Percentiles rank a stretch among this genome's conserved stretches.
Conservation (phyloP, 2,113 vertebrate genomes). For the Pachypanchax playfairii region DNA sequence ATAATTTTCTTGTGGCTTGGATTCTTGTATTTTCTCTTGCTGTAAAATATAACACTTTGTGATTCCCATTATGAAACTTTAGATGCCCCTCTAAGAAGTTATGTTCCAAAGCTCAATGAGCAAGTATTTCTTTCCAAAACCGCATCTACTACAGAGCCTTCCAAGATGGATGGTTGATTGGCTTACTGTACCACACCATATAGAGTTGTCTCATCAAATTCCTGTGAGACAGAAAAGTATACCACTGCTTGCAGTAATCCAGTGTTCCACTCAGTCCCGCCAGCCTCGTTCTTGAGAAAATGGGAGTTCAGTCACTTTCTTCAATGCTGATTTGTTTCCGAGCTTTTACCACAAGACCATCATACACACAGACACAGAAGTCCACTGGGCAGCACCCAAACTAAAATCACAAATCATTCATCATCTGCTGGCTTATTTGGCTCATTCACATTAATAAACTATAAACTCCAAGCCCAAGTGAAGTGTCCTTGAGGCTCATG, state of each 20-base stretch:
- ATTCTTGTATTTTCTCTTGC: constrained; percentile 63
- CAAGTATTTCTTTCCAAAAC: constrained; percentile 65
- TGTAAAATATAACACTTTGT: constrained; percentile 56
- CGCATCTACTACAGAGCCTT: constrained; percentile 55
- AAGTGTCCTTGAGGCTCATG: constrained; percentile 64
- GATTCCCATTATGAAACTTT: constrained; percentile 69
- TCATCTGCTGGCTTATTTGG: constrained; percentile 61
- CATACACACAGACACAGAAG: constrained; percentile 39
- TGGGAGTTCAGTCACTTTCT: constrained; percentile 64
- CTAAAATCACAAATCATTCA: constrained; percentile 66
- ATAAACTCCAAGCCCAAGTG: constrained; percentile 39
- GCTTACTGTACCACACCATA: constrained; percentile 40
- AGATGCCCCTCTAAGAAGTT: constrained; percentile 53
- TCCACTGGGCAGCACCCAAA: constrained; percentile 14
- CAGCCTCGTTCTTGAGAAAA: constrained; percentile 54
- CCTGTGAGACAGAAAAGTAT: constrained; percentile 40
- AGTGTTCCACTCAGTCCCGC: constrained; percentile 50
- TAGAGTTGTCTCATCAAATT: constrained; percentile 56
- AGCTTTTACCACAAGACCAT: constrained; percentile 58
- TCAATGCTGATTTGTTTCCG: constrained; percentile 62
- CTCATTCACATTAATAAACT: constrained; percentile 66
- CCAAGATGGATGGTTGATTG: constrained; percentile 50
- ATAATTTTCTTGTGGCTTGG: constrained; percentile 29
- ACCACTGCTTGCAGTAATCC: constrained; percentile 46
- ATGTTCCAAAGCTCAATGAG: constrained; percentile 66